Base-by-base conservation (phyloP, 2,113 vertebrate species). In the Meles meles region DNA sequence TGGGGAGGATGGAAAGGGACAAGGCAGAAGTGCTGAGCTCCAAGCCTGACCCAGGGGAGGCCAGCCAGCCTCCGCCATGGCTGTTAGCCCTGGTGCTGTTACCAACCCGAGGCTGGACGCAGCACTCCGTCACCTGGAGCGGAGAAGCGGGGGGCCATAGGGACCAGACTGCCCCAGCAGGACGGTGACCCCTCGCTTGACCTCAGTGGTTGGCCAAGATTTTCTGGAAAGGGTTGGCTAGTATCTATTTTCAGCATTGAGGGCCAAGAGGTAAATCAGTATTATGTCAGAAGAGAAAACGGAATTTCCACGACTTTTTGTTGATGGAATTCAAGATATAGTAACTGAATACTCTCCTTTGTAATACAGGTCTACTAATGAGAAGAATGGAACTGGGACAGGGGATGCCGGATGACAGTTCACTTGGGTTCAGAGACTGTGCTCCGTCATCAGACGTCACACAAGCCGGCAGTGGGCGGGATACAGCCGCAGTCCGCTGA, bases 221-320 rank as follows among this genome's bases (percentile, higher is more conserved):
- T 61, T 71, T 82, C 80, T 83, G 14, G 57, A 2, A 74, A 63
- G 34, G 20, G 47, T 42, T 71, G 12, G 49, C 79, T 1, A 39
- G 21, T 57, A 94, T 59, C n/a, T 44, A 63, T 85, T 90, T 59
- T 29, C 31, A 85, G 91, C 47, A 83, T 88, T 87, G 69, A 84
- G 37, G 55, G n/a, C 7, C 15, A 84, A 72, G 52, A 63, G n/a
- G 67, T 55, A 57, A 87, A 84, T 20, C n/a, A 4, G 20, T 27
- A 84, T 18, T 59, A 61, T 7, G 15, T 42, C 63, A 37, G 61
- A 27, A 61, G 4, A 42, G 88, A 15, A 92, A 59, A 49, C 6
- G 21, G 59, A 65, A 57, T 44, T 67, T 63, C 44, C 25, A 47
- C 1, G 34, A 59, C 39, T 52, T 37, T 76, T 34, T 63, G 72